phyloP scores from a whole-genome alignment of 2,888 invertebrate genomes.

The Calliopum simillimum region DNA sequence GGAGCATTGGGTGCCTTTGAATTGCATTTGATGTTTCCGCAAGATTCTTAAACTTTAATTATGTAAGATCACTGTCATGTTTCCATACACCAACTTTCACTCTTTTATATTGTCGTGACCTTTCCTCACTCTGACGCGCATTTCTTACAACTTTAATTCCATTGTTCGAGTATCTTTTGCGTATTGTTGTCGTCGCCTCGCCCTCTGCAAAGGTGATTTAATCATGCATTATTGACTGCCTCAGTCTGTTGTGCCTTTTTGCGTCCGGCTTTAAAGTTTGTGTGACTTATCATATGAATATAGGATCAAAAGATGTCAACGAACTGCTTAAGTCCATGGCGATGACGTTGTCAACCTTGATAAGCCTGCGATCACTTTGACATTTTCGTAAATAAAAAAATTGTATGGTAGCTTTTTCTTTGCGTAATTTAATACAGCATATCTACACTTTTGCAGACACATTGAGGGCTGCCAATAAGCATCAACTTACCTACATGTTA shows the following conservation, averaged over 20 bases:
- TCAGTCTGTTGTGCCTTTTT: constrained; percentile 46
- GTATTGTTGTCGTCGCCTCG: constrained; percentile 37
- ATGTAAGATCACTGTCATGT: constrained; percentile 59
- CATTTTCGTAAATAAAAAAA: not conserved
- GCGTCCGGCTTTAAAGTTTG: constrained; percentile 8
- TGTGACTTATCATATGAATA: constrained; percentile 27
- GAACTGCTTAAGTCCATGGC: constrained; percentile 27
- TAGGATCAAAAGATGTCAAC: constrained; percentile 34
- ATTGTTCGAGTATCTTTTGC: not conserved
- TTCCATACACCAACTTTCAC: constrained; percentile 11
- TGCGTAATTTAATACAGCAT: constrained; percentile 8
- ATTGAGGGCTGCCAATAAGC: not conserved
- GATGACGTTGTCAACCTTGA: constrained; percentile 3
- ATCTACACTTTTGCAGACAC: not conserved
- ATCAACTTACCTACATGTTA: not conserved
- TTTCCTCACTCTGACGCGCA: not conserved
- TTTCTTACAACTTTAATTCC: not conserved
- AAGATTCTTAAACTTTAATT: constrained; percentile 42
- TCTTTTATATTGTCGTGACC: not conserved
- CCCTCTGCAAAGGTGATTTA: constrained; percentile 47
- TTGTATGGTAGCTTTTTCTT: not conserved
- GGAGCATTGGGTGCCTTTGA: too few relatives aligned
- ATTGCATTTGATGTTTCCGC: too few relatives aligned
- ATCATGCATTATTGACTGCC: constrained; percentile 6
- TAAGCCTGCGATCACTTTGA: not conserved